Conservation (phyloP, 2,888 invertebrate genomes). For the Eucera pruinosa region DNA sequence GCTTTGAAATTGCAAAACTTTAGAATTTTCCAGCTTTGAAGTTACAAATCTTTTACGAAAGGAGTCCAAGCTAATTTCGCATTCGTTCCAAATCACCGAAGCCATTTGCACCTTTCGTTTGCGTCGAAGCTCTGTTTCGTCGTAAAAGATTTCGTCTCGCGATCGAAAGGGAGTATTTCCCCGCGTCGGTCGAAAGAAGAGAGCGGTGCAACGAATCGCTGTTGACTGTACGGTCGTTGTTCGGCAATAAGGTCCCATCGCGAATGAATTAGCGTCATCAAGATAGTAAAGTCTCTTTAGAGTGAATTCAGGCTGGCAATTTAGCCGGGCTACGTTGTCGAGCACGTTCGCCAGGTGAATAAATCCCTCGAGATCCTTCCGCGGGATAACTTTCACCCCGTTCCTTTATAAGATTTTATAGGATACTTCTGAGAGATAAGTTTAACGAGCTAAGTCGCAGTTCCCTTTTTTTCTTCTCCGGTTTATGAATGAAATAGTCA, state of each 20-base stretch:
- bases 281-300: conserved; percentile 60
- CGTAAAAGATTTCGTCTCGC: too few relatives aligned
- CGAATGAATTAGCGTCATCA: conserved; percentile 61
- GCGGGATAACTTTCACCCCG: conserved; percentile 56
- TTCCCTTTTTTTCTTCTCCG: background rate
- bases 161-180: background rate
- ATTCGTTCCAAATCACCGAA: conserved; percentile 8
- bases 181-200: too few relatives aligned
- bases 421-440: conserved; percentile 48
- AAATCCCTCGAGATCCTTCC: conserved; percentile 59
- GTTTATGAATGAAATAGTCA: conserved; percentile 7
- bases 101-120: conserved; percentile 10
- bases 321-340: conserved; percentile 62
- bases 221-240: conserved; percentile 21
- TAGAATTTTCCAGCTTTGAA: too few relatives aligned
- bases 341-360: conserved; percentile 64
- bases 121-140: conserved; percentile 6
- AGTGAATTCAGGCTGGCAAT: conserved; percentile 57
- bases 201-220: conserved; percentile 34
- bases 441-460: conserved; percentile 44
- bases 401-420: conserved; percentile 52
- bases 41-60: background rate
- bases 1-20: too few relatives aligned
- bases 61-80: conserved; percentile 5
- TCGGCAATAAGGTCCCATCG: conserved; percentile 42